These are phyloP conservation scores for Lepidurus apus DNA, from an alignment of 1,140 invertebrate species.

Conservation along the genomic window DNA sequence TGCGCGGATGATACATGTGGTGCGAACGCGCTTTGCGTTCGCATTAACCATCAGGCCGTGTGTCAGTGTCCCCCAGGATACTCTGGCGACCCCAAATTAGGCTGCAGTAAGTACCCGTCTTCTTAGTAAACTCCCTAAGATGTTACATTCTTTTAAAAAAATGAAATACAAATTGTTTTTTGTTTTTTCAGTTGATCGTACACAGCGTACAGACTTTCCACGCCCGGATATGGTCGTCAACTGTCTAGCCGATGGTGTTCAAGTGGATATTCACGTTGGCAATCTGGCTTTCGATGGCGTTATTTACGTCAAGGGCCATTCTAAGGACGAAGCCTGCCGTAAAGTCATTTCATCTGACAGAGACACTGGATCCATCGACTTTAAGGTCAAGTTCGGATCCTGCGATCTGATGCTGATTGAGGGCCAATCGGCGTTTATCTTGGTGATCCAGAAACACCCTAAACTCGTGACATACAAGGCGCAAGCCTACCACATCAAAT, in stretches of 20 bases:
- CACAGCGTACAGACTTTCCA: conserved; percentile 71
- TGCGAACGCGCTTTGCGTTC: conserved; percentile 69
- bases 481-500: conserved; percentile 90
- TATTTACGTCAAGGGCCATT: conserved; percentile 88
- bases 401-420: conserved; percentile 87
- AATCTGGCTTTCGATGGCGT: conserved; percentile 80
- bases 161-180: no score
- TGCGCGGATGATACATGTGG: conserved; percentile 68
- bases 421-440: conserved; percentile 84
- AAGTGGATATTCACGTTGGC: conserved; percentile 72
- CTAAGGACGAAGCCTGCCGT: conserved; percentile 83
- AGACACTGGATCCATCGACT: conserved; percentile 65
- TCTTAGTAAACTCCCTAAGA: neutral
- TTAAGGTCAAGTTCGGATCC: conserved; percentile 84
- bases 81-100: conserved; percentile 60
- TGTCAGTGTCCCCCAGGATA: conserved; percentile 70
- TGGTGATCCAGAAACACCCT: conserved; percentile 92
- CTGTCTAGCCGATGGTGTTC: conserved; percentile 84
- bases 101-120: conserved; percentile 50
- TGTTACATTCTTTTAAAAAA: conserved; percentile 20
- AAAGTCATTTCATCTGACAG: conserved; percentile 65
- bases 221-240: conserved; percentile 66
- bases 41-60: conserved; percentile 65
- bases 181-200: conserved; percentile 29
- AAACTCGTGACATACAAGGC: conserved; percentile 91